Evolutionary conservation across 2,113 vertebrate genomes (phyloP), one percentile per base, ranked within the genome.

Genomic region (Cichladusa arquata): DNA sequence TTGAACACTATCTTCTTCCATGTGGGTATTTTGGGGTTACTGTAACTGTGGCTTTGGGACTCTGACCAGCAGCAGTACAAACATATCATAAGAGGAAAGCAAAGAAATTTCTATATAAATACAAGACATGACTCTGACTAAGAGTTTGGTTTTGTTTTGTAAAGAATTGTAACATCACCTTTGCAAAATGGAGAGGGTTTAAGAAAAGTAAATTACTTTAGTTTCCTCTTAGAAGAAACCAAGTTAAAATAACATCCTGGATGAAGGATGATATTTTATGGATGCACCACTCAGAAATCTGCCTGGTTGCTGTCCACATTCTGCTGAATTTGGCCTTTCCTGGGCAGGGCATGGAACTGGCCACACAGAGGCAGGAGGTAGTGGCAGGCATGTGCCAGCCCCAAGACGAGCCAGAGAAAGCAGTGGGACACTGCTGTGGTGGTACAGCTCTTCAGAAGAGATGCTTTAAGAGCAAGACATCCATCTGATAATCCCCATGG

Each of bases 1-100:
- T 80, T 85, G 74, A 94, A 69, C 51, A 84, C 42, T 78, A 44
- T 81, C 50, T 1, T 86, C 73, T 95, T 93, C 87, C 67, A 70
- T 2, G 0, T 51, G 38, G 22, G 64, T 82, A 74, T 85, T 91
- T 87, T 92, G 47, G 82, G 71, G 20, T 20, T 66, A 19, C 74
- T 73, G 2, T 58, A 73, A 56, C 42, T 82, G 70, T 17, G 47
- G 71, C 76, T 90, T 72, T 83, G 47, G 34, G 60, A 93, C 36
- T 81, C 9, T 1, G 71, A 88, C 38, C 60, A 92, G 50, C 58
- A 92, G 29, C 28, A 54, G 15, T 60, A n/a, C 64, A 93, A 93
- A 92, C 86, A 83, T 60, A 88, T 66, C 58, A 51, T 8, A 60
- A 74, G 16, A 64, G 16, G 19, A 86, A 86, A 94, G 19, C 8